Percentiles rank a stretch among this genome's conserved stretches.
phyloP scores from a whole-genome alignment of 1,140 invertebrate genomes.

The Microplitis mediator region DNA sequence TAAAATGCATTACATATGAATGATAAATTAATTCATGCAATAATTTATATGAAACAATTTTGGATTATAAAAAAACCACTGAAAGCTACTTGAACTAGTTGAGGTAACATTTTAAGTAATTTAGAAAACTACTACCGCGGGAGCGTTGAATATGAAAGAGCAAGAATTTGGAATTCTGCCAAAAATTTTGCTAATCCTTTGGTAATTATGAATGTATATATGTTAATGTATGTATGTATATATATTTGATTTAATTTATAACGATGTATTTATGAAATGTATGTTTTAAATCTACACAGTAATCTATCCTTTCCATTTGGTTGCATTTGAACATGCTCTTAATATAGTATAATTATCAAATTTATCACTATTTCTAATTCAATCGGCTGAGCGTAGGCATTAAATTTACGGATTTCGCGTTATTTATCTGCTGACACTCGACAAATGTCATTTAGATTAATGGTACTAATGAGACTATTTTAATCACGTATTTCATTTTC shows the following conservation, averaged over 20 bases:
- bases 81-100: neutral
- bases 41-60: constrained; percentile 18
- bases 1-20: too few relatives aligned
- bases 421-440: neutral
- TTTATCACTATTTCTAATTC: constrained; percentile 3
- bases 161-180: constrained; percentile 38
- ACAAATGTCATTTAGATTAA: neutral
- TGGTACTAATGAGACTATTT: too few relatives aligned
- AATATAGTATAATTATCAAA: constrained; percentile 18
- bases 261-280: neutral
- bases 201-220: constrained; percentile 10
- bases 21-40: neutral
- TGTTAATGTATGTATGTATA: neutral
- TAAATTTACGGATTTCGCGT: neutral
- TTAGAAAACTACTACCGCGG: constrained; percentile 25
- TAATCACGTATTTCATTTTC: too few relatives aligned
- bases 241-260: constrained; percentile 13
- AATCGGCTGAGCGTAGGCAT: constrained; percentile 12
- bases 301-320: neutral
- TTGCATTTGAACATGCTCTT: neutral
- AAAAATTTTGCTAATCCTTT: constrained; percentile 38
- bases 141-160: constrained; percentile 9
- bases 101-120: constrained; percentile 35
- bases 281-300: neutral
- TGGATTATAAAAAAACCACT: constrained; percentile 22